Conservation (phyloP, 2,113 vertebrate species). For the Gambusia affinis region DNA sequence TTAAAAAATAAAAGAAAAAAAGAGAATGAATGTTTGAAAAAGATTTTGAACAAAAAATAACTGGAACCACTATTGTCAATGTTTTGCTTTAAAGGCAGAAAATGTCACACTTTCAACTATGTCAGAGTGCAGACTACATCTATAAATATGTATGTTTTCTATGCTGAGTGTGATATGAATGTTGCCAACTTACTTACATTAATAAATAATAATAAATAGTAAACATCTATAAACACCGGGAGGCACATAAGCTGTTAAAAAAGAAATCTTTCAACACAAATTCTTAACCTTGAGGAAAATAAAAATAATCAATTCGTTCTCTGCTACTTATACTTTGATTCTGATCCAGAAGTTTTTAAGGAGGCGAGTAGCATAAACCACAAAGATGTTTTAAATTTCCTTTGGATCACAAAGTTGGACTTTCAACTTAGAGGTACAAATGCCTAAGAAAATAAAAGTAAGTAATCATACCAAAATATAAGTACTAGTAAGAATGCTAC, state of each 20-base stretch:
- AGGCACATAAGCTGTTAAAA: not conserved
- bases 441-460: not conserved
- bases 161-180: not conserved
- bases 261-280: conserved; percentile 6
- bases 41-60: not conserved
- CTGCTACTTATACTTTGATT: not conserved
- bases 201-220: not conserved
- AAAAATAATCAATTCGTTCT: conserved; percentile 3
- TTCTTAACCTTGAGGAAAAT: not conserved
- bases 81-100: not conserved
- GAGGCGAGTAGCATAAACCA: not conserved
- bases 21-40: not conserved
- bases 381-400: no score
- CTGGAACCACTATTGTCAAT: not conserved
- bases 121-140: not conserved
- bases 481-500: not conserved
- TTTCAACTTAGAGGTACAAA: not conserved
- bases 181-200: conserved; percentile 2
- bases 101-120: not conserved
- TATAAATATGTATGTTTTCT: not conserved
- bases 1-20: no score
- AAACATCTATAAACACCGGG: conserved; percentile 1
- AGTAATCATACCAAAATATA: not conserved
- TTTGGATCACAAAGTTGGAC: not conserved
- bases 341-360: not conserved